phyloP scores from a whole-genome alignment of 2,797 vertebrate species.

The Mus minutoides region DNA sequence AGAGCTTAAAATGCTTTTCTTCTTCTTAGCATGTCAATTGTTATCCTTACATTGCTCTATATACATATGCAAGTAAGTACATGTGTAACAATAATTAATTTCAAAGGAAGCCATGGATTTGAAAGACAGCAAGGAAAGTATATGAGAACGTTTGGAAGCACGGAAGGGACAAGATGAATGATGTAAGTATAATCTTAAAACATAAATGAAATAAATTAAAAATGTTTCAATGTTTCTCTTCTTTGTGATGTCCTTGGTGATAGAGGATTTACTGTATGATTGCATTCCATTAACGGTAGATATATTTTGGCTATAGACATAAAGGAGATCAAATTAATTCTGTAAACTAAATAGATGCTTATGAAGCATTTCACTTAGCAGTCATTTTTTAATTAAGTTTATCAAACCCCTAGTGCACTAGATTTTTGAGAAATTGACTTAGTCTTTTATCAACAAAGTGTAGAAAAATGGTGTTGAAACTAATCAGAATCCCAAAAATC shows the following conservation, averaged over 20 bases:
- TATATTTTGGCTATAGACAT: neutral
- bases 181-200: too few species aligned
- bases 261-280: constrained; percentile 25
- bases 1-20: too few species aligned
- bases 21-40: too few species aligned
- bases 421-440: constrained; percentile 28
- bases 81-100: too few species aligned
- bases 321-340: constrained; percentile 64
- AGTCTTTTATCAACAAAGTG: constrained; percentile 37
- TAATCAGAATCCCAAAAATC: constrained; percentile 59
- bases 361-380: constrained; percentile 50
- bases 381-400: constrained; percentile 67
- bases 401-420: constrained; percentile 32
- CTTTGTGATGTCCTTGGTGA: neutral
- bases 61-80: too few species aligned
- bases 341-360: constrained; percentile 68
- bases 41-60: too few species aligned
- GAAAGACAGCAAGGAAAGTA: neutral
- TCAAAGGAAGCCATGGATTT: neutral
- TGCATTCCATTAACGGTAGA: neutral
- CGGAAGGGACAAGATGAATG: too few species aligned
- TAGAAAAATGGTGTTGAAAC: constrained; percentile 30
- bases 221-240: neutral
- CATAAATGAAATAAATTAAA: neutral
- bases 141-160: neutral